phyloP scores from a whole-genome alignment of 2,797 vertebrate species.

The Mus spretus region DNA sequence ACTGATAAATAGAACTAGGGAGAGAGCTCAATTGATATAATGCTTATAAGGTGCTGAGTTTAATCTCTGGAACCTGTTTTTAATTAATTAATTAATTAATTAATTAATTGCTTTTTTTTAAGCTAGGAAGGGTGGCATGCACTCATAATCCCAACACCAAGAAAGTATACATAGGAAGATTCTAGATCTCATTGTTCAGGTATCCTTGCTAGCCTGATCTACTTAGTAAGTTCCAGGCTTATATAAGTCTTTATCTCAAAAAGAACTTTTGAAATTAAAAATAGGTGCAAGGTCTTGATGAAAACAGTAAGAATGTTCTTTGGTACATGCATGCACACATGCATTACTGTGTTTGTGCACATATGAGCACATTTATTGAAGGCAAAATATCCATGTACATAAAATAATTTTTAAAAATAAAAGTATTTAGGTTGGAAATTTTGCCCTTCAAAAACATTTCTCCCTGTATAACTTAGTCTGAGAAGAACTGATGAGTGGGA shows the following conservation, averaged over 20 bases:
- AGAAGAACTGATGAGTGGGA: background rate
- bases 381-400: background rate
- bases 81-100: too few relatives aligned
- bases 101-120: background rate
- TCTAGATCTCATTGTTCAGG: background rate
- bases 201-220: background rate
- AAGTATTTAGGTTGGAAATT: background rate
- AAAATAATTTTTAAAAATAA: background rate
- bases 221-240: background rate
- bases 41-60: background rate
- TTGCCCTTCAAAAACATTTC: background rate
- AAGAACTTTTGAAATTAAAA: background rate
- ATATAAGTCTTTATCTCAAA: background rate
- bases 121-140: background rate
- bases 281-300: background rate
- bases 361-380: background rate
- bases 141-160: background rate
- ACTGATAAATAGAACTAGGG: background rate
- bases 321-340: background rate
- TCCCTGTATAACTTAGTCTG: background rate
- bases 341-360: background rate
- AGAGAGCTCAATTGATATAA: background rate
- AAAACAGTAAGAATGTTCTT: background rate
- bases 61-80: background rate
- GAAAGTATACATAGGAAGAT: background rate